Conservation (phyloP, 92 coral and sea anemone genomes). For the Umimayanthus chanpuru region DNA sequence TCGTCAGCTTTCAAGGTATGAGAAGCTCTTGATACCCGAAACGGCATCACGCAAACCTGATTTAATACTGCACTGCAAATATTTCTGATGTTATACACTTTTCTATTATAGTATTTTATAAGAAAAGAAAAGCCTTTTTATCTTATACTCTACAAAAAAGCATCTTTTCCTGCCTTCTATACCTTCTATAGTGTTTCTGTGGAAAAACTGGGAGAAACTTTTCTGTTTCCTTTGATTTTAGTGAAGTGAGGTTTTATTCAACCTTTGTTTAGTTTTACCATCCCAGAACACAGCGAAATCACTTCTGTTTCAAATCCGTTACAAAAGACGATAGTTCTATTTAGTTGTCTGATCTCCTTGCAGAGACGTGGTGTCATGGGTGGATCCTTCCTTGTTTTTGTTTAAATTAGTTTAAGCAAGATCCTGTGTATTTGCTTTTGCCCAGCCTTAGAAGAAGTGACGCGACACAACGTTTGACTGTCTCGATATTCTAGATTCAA, state of each 20-base stretch:
- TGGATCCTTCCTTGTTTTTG: neutral
- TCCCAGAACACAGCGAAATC: neutral
- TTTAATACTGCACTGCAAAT: neutral
- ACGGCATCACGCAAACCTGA: neutral
- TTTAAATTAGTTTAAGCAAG: neutral
- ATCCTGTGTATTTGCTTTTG: neutral
- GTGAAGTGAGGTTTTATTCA: neutral
- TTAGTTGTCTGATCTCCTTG: neutral
- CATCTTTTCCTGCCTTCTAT: neutral
- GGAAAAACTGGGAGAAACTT: neutral
- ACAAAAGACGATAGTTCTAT: neutral
- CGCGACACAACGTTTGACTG: no score
- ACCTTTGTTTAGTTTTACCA: neutral
- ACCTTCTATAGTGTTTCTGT: neutral
- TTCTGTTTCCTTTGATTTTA: neutral
- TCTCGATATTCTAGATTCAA: neutral
- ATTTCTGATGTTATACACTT: neutral
- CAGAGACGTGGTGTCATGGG: neutral
- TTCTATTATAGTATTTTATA: neutral
- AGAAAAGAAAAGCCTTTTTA: neutral
- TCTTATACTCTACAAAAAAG: neutral
- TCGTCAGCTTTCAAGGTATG: conserved; percentile 89
- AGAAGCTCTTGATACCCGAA: no score
- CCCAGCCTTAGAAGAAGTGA: neutral
- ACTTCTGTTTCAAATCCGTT: neutral